Evolutionary conservation across 2,888 invertebrate genomes (phyloP).

Genomic region (Pseudanteris insignis): DNA sequence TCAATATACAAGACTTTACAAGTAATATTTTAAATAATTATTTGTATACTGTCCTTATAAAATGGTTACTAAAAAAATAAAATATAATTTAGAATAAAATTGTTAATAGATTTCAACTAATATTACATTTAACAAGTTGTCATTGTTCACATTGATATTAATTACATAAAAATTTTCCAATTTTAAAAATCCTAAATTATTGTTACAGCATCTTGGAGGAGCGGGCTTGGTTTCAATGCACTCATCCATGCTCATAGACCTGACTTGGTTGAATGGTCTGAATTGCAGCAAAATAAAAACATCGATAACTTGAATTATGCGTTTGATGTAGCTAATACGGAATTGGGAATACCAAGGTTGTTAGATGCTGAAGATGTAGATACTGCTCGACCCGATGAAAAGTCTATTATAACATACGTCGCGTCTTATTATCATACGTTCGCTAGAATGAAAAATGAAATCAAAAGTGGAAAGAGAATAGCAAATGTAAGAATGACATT

Average conservation of each 20-base stretch:
- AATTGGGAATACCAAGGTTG: conserved; percentile 91
- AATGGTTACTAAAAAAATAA: no score
- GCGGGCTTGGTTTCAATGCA: conserved; percentile 97
- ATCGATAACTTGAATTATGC: conserved; percentile 98
- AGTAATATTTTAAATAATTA: conserved; percentile 60
- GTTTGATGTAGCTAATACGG: conserved; percentile 92
- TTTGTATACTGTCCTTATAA: background rate
- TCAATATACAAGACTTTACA: conserved; percentile 88
- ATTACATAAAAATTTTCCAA: no score
- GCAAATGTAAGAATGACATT: conserved; percentile 89
- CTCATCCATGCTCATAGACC: conserved; percentile 98
- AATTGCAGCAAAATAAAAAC: conserved; percentile 81
- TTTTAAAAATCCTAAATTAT: no score
- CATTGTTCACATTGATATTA: no score
- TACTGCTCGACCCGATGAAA: conserved; percentile 93
- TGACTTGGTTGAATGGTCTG: conserved; percentile 89
- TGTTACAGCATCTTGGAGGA: conserved; percentile 84
- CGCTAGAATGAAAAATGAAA: conserved; percentile 98
- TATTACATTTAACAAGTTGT: no score
- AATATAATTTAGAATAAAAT: no score
- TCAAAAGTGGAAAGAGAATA: conserved; percentile 96
- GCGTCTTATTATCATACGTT: conserved; percentile 99
- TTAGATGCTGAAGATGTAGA: conserved; percentile 98
- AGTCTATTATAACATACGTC: conserved; percentile 98
- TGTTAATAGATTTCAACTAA: no score